Conservation (phyloP, 2,113 vertebrate species). For the Kobus ellipsiprymnus region DNA sequence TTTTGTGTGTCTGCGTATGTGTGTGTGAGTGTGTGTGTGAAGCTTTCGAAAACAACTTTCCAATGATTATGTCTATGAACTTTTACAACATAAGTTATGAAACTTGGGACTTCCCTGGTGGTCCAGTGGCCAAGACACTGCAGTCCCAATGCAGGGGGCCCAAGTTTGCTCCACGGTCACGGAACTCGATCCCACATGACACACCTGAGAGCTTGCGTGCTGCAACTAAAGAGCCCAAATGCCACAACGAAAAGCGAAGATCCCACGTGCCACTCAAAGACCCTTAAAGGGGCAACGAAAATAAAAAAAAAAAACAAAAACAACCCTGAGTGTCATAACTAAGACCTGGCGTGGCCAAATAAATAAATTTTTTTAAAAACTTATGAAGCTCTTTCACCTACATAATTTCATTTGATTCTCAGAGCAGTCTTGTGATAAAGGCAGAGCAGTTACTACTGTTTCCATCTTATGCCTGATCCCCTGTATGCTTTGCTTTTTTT, state of each 20-base stretch:
- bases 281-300: not conserved
- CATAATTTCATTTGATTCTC: not conserved
- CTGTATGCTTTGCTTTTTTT: not conserved
- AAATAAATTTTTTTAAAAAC: not conserved
- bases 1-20: not conserved
- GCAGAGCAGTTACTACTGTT: not conserved
- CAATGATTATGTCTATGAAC: not conserved
- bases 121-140: not conserved
- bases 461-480: not conserved
- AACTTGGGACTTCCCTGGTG: not conserved
- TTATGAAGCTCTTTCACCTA: not conserved
- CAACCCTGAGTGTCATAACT: accelerated
- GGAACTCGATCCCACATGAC: not conserved
- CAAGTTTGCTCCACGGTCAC: not conserved
- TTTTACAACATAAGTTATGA: not conserved
- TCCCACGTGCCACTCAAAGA: not conserved
- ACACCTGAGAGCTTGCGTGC: accelerated
- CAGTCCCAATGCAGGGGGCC: not conserved
- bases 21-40: not conserved
- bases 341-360: accelerated
- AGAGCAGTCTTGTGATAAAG: not conserved
- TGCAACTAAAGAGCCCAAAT: not conserved
- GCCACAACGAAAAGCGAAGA: accelerated
- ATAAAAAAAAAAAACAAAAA: not conserved
- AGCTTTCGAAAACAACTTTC: not conserved